These are phyloP conservation scores for Zygogramma bicolorata DNA, from an alignment of 2,888 invertebrate genomes.

Conservation along the genomic window DNA sequence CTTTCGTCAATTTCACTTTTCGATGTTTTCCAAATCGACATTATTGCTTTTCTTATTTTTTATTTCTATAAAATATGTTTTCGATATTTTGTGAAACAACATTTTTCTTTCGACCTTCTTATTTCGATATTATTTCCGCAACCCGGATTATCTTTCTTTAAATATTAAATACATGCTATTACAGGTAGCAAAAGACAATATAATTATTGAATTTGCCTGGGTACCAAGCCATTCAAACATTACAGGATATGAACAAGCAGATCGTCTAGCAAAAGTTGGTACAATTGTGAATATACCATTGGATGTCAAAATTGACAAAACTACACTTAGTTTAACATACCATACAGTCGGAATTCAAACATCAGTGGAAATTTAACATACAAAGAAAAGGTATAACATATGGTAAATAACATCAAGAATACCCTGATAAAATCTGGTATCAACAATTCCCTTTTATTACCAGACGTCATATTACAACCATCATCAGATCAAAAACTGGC, in stretches of 20 bases:
- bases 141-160: too few species aligned
- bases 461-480: background rate
- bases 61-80: too few species aligned
- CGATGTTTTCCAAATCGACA: too few species aligned
- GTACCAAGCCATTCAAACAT: background rate
- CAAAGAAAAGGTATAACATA: background rate
- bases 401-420: background rate
- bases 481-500: background rate
- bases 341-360: background rate
- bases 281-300: background rate
- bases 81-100: too few species aligned
- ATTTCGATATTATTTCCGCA: too few species aligned
- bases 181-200: background rate
- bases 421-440: background rate
- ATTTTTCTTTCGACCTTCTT: too few species aligned
- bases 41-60: too few species aligned
- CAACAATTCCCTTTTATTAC: background rate
- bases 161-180: too few species aligned
- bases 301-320: background rate
- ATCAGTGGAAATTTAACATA: background rate
- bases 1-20: too few species aligned
- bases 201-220: background rate
- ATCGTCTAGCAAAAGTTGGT: background rate
- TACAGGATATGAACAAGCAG: background rate
- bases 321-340: background rate